These are phyloP conservation scores for Lutjanus argentimaculatus DNA, from an alignment of 2,797 vertebrate species.

Conservation along the genomic window DNA sequence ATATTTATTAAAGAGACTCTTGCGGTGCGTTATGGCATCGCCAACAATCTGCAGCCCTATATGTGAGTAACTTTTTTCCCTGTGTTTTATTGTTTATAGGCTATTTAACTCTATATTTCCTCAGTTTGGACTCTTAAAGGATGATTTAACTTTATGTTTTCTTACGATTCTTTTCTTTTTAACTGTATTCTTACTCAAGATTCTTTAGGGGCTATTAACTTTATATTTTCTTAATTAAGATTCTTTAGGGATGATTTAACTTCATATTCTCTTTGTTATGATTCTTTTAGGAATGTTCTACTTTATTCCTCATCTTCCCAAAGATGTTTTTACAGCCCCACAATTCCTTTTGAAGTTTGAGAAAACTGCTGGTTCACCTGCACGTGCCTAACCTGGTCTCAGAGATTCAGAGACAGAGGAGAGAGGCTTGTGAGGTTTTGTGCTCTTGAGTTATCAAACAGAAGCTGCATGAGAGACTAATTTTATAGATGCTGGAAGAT, in stretches of 20 bases:
- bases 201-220: background rate
- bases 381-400: conserved; percentile 38
- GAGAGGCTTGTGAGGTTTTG: background rate
- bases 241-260: background rate
- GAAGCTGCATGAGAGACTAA: conserved; percentile 5
- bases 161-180: too few species aligned
- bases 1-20: conserved; percentile 73
- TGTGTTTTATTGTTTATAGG: background rate
- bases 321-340: conserved; percentile 13
- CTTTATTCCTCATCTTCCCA: background rate
- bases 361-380: conserved; percentile 46
- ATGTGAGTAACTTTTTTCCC: conserved; percentile 84
- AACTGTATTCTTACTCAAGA: too few species aligned
- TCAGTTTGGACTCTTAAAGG: background rate
- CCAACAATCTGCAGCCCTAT: conserved; percentile 78
- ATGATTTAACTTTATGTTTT: background rate
- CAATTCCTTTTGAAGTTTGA: conserved; percentile 8
- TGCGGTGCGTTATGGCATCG: conserved; percentile 67
- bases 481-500: background rate
- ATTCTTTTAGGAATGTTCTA: background rate
- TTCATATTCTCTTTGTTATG: background rate
- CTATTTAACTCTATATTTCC: background rate
- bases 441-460: background rate
- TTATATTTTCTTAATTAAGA: background rate
- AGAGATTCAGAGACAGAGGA: conserved; percentile 18